Conservation (phyloP, 2,888 invertebrate genomes). For the Panopea generosa region DNA sequence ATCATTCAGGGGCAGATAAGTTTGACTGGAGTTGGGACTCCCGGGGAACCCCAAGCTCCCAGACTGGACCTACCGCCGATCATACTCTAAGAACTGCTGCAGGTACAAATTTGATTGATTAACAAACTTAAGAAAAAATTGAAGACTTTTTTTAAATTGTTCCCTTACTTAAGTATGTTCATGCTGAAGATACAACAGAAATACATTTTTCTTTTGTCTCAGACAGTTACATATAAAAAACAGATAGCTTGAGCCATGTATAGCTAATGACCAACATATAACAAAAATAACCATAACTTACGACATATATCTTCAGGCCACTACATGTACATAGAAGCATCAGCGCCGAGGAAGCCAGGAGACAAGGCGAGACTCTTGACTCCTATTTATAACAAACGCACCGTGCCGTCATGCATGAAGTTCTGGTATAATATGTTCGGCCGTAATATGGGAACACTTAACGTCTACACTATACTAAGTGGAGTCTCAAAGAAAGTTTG, state of each 20-base stretch:
- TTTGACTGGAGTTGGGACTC: slow-evolving; percentile 77
- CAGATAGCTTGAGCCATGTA: too few species aligned
- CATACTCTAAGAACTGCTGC: slow-evolving; percentile 55
- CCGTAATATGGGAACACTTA: slow-evolving; percentile 69
- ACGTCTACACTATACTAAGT: slow-evolving; percentile 64
- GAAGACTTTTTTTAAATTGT: too few species aligned
- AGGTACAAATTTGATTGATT: too few species aligned
- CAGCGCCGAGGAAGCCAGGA: slow-evolving; percentile 87
- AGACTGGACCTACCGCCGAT: slow-evolving; percentile 68
- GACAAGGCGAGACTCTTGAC: slow-evolving; percentile 88
- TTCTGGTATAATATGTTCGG: slow-evolving; percentile 82
- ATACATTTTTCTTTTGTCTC: too few species aligned
- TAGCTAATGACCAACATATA: too few species aligned
- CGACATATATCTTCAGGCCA: slow-evolving; percentile 60
- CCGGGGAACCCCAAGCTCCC: slow-evolving; percentile 52
- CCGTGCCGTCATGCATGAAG: slow-evolving; percentile 68
- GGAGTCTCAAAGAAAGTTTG: slow-evolving; percentile 60
- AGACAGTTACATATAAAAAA: too few species aligned
- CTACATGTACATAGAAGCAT: slow-evolving; percentile 94
- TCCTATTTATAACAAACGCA: slow-evolving; percentile 57
- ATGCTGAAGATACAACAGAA: too few species aligned
- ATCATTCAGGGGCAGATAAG: slow-evolving; percentile 59
- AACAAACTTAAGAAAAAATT: too few species aligned
- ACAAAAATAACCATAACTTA: neutral
- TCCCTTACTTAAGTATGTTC: too few species aligned